These are phyloP conservation scores for Hydractinia symbiolongicarpus DNA, from an alignment of 30 jellyfish, hydroid and myxozoan species.

Conservation along the genomic window DNA sequence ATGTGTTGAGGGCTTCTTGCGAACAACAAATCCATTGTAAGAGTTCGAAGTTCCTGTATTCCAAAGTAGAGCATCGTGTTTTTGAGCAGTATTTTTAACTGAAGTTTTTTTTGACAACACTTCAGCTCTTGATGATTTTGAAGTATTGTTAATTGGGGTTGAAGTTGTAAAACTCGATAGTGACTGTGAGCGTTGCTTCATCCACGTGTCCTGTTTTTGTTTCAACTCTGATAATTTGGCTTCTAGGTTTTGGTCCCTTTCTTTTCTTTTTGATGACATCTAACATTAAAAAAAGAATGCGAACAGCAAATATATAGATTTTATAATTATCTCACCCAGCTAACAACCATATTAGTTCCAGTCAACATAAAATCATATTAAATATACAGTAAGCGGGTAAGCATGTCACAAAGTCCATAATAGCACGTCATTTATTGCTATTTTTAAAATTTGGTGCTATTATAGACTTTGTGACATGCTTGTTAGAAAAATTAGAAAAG, in stretches of 20 bases:
- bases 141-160: background rate
- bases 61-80: background rate
- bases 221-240: background rate
- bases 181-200: slow-evolving; percentile 12
- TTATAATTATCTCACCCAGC: too few relatives aligned
- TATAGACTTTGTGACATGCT: too few relatives aligned
- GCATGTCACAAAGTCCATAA: too few relatives aligned
- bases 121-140: background rate
- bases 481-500: too few relatives aligned
- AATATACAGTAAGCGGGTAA: too few relatives aligned
- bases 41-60: background rate
- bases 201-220: slow-evolving; percentile 1
- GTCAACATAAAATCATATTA: too few relatives aligned
- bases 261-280: background rate
- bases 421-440: too few relatives aligned
- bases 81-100: background rate
- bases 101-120: background rate
- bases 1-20: background rate
- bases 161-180: background rate
- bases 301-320: too few relatives aligned
- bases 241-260: background rate
- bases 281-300: too few relatives aligned
- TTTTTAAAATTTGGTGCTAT: too few relatives aligned
- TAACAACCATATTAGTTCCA: too few relatives aligned
- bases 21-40: slow-evolving; percentile 7